Percentiles rank a stretch among this genome's conserved stretches.
Evolutionary conservation across 2,888 invertebrate species (phyloP).

Genomic region (Achlya flavicornis): DNA sequence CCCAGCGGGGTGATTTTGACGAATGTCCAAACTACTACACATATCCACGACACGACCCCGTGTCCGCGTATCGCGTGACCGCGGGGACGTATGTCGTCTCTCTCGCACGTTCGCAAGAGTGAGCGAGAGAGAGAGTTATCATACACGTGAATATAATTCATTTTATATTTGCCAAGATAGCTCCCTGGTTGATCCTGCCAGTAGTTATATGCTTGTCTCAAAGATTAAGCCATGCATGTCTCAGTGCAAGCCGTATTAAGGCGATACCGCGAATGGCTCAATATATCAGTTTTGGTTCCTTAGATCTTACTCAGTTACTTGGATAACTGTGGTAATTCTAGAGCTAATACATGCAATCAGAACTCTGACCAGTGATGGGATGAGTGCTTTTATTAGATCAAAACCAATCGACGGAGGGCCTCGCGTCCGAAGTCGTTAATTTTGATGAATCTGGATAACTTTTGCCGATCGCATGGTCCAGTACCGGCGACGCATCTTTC

Average conservation of each 20-base stretch:
- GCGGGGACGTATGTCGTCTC: too few species aligned
- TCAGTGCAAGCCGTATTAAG: conserved; percentile 83
- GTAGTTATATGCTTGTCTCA: conserved; percentile 87
- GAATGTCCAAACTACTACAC: too few species aligned
- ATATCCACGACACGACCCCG: too few species aligned
- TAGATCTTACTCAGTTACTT: conserved; percentile 75
- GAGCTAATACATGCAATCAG: conserved; percentile 79
- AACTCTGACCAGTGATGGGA: conserved; percentile 70
- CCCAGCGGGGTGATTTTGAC: too few species aligned
- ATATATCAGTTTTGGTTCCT: conserved; percentile 76
- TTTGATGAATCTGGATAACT: conserved; percentile 77
- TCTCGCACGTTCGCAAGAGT: too few species aligned
- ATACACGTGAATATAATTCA: too few species aligned
- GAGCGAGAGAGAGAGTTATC: too few species aligned
- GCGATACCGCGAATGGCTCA: conserved; percentile 85
- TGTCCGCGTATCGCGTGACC: too few species aligned
- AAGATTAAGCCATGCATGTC: conserved; percentile 83
- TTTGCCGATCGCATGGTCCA: conserved; percentile 58
- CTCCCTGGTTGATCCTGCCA: conserved; percentile 84
- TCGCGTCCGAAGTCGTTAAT: conserved; percentile 63
- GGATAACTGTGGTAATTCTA: conserved; percentile 85
- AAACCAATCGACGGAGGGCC: conserved; percentile 73
- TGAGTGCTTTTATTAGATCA: conserved; percentile 62
- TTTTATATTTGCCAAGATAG: conserved; percentile 14
- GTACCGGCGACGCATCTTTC: conserved; percentile 85